Percentiles rank a stretch among this genome's conserved stretches.
phyloP scores from a whole-genome alignment of 2,113 vertebrate species.

The Upupa epops region DNA sequence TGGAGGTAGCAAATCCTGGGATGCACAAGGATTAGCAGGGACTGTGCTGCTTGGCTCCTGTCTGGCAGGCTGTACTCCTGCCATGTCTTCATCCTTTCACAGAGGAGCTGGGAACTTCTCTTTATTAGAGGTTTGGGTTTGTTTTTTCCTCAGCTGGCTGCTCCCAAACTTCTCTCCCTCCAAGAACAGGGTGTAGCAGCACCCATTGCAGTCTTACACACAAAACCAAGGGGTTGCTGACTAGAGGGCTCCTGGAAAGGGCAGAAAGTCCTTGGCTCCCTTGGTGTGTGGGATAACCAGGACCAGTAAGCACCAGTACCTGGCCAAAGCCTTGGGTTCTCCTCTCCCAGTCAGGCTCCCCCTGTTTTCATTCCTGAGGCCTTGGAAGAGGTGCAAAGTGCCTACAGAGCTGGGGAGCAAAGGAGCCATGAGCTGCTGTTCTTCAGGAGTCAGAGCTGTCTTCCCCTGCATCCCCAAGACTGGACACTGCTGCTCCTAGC shows the following conservation, averaged over 20 bases:
- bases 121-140: background rate
- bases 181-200: background rate
- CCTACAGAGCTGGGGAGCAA: background rate
- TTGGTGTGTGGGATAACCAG: background rate
- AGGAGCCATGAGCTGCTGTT: background rate
- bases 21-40: fast-evolving
- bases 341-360: background rate
- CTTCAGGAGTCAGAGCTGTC: background rate
- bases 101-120: background rate
- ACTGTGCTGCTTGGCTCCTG: fast-evolving
- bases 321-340: fast-evolving
- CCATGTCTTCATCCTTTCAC: background rate
- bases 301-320: background rate
- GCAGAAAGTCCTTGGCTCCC: background rate
- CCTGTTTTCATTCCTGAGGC: background rate
- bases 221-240: background rate
- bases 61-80: background rate
- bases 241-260: background rate
- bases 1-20: background rate
- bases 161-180: background rate
- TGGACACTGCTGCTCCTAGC: background rate
- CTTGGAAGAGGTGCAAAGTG: background rate
- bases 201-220: background rate
- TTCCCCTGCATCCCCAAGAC: background rate
- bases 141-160: background rate